Evolutionary conservation across 2,797 vertebrate species (phyloP), one percentile per base, ranked within the genome.

Genomic region (Lophius americanus): DNA sequence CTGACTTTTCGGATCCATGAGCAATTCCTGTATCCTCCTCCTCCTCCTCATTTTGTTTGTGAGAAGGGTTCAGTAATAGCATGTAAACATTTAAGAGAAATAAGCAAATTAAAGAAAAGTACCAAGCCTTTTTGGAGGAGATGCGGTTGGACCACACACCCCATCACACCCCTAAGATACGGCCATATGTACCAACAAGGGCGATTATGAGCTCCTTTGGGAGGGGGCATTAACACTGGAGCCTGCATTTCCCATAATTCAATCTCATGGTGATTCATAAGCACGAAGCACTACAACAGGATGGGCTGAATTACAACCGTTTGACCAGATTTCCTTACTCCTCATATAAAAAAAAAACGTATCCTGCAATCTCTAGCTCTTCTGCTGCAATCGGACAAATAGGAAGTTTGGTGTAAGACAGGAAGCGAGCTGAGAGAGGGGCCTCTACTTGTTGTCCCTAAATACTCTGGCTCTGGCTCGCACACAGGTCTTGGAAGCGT

Each of bases 331-430:
- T 43, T 42, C 11, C 9, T 43, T 6, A 12, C 43, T 3, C 36
- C 13, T 46, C 8, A 13, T 5, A 48, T 36, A 41, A 54, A 39
- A 38, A 38, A 38, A 38, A 4, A 38, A 4, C 51, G 42, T 5
- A 11, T 13, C 32, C 53, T 35, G 12, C 32, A 8, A 12, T 50
- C 12, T n/a, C 14, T 4, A 9, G 13, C 12, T 35, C 32, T 49
- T 50, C 46, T 11, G 14, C n/a, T 11, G 49, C n/a, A 49, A 52
- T 41, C 49, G 42, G 7, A 14, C 23, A 37, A 3, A 51, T 37
- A 49, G 62, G 62, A 51, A 62, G 68, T 23, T 23, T 23, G 23
- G 23, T 23, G 23, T 23, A 9, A 57, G 51, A 51, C 10, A 60
- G 57, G 57, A 70, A 60, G 13, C 13, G 11, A 42, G 43, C 47